These are phyloP conservation scores for Hypotaenidia okinawae DNA, from an alignment of 2,797 vertebrate species.

Conservation along the genomic window DNA sequence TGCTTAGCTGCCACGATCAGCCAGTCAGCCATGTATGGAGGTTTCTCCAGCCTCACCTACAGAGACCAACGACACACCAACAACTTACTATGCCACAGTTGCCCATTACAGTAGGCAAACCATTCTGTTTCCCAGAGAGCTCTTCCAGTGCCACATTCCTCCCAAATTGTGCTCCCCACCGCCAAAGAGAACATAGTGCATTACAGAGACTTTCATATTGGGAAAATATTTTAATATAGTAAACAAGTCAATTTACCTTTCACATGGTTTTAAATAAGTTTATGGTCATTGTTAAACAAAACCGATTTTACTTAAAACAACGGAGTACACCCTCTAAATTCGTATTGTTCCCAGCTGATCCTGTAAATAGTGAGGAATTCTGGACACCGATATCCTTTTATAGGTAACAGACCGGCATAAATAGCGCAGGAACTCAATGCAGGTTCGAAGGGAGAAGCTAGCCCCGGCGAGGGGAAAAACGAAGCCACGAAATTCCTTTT, in stretches of 20 bases:
- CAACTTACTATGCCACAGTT: rapidly evolving
- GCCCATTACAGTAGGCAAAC: not conserved
- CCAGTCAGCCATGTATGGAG: not conserved
- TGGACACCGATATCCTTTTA: constrained; percentile 29
- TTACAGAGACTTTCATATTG: constrained; percentile 58
- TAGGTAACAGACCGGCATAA: constrained; percentile 27
- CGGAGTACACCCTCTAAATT: constrained; percentile 47
- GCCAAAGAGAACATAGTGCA: constrained; percentile 28
- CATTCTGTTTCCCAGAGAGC: not conserved
- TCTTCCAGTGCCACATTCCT: not conserved
- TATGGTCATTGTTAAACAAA: constrained; percentile 56
- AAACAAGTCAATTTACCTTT: constrained; percentile 64
- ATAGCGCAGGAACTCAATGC: constrained; percentile 12
- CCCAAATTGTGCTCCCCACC: not conserved
- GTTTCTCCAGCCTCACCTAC: constrained; percentile 17
- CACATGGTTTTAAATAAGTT: constrained; percentile 63
- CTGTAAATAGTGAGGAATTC: constrained; percentile 12
- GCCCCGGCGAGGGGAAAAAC: constrained; percentile 3
- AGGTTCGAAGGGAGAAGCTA: constrained; percentile 38
- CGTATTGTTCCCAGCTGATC: constrained; percentile 32
- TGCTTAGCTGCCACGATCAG: not conserved
- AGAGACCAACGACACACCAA: not conserved
- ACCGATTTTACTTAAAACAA: constrained; percentile 24
- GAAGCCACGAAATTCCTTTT: constrained; percentile 40
- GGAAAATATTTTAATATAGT: constrained; percentile 73